phyloP scores from a whole-genome alignment of 2,113 vertebrate species.

The Elanus axillaris region DNA sequence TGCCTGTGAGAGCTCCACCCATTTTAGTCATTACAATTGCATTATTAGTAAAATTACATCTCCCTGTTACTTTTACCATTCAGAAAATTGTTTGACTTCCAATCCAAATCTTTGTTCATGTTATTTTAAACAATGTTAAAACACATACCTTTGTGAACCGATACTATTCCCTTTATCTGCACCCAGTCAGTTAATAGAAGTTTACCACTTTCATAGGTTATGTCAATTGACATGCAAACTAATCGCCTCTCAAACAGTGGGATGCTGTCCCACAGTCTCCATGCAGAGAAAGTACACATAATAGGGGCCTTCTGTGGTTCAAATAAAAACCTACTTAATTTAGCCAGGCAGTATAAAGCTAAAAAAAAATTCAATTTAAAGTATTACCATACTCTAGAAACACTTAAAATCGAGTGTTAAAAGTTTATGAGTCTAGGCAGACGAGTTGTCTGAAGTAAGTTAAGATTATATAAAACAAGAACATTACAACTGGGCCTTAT shows the following conservation, averaged over 20 bases:
- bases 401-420: neutral
- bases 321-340: neutral
- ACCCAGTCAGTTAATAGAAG: neutral
- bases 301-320: neutral
- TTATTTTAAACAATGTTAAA: neutral
- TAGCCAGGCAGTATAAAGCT: neutral
- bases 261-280: neutral
- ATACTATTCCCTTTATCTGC: neutral
- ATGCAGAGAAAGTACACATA: neutral
- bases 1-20: neutral
- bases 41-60: neutral
- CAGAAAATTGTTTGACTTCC: neutral
- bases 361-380: neutral
- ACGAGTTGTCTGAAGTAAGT: neutral
- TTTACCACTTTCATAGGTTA: neutral
- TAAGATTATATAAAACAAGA: neutral
- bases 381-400: neutral
- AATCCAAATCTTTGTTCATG: neutral
- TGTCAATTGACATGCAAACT: neutral
- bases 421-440: neutral
- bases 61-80: neutral
- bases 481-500: neutral
- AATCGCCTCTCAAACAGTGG: neutral
- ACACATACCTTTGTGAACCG: rapidly evolving
- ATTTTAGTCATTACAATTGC: neutral